These are phyloP conservation scores for Panthera tigris DNA, from an alignment of 2,113 vertebrate genomes.

Conservation along the genomic window DNA sequence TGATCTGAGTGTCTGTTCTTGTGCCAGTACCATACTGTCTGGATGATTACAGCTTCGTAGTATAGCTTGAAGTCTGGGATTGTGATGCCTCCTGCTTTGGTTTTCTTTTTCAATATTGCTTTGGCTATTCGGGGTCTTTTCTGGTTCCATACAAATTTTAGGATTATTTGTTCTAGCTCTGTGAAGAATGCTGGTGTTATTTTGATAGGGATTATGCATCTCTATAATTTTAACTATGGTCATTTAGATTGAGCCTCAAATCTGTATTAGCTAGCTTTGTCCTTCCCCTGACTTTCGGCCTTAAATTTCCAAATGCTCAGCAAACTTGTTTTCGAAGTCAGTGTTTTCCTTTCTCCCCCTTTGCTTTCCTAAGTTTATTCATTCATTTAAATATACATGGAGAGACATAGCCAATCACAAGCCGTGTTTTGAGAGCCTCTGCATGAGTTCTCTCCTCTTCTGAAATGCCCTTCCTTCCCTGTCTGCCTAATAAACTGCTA, in stretches of 20 bases:
- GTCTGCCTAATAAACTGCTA: background rate
- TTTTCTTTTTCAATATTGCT: too few relatives aligned
- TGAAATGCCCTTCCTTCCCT: background rate
- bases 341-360: background rate
- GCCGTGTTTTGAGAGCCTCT: background rate
- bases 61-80: too few relatives aligned
- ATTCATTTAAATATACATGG: background rate
- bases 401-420: background rate
- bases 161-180: too few relatives aligned
- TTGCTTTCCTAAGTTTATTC: background rate
- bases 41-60: too few relatives aligned
- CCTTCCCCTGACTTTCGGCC: background rate
- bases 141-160: too few relatives aligned
- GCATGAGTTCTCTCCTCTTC: background rate
- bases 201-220: too few relatives aligned
- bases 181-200: too few relatives aligned
- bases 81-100: too few relatives aligned
- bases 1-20: too few relatives aligned
- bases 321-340: background rate
- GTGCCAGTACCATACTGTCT: too few relatives aligned
- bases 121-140: too few relatives aligned
- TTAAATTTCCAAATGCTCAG: slow-evolving; percentile 2
- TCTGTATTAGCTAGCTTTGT: background rate
- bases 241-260: background rate
- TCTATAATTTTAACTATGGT: background rate